Evolutionary conservation across 2,888 invertebrate genomes (phyloP), one percentile per base, ranked within the genome.

Genomic region (Alviniconcha strummeri): DNA sequence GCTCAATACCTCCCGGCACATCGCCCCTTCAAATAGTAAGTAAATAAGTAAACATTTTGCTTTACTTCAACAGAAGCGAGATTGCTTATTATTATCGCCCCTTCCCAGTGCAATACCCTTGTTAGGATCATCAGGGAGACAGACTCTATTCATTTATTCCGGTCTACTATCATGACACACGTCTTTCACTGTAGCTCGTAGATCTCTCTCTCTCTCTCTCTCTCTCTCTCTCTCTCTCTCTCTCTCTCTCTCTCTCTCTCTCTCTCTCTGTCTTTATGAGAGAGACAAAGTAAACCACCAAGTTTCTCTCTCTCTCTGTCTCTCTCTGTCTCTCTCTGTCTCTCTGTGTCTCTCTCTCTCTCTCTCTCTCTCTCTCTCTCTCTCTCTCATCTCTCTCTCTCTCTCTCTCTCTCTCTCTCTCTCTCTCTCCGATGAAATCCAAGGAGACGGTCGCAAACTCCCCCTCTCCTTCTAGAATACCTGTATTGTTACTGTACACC

Each of bases 311-410:
- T 69, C 13, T 69, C 17, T 69, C 69, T 71, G 4, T 71, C 71
- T 71, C 15, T 71, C 71, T 4, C 15, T 69, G 15, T 69, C 15
- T 71, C 71, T 15, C 15, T 71, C 15, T 69, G 1, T 36, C 36
- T 36, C 36, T 69, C 69, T 69, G 5, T 69, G 1, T 69, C n/a
- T 69, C 69, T 69, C 13, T 69, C 69, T 69, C 13, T 69, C 17
- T 69, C n/a, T 69, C n/a, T 69, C n/a, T 69, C 69, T 69, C 69
- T 69, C 69, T 69, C 69, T 69, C 69, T 69, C 69, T 69, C 69
- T 69, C 69, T 69, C 69, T 69, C 69, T 6, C 69, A 6, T 69
- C 69, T 1, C 69, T 11, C 69, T 4, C 69, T 69, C n/a, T 5
- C 69, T 13, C 17, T 1, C 17, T 69, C 17, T 5, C 69, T n/a